These are phyloP conservation scores for Melospiza melodia DNA, from an alignment of 2,113 vertebrate species.

Conservation along the genomic window DNA sequence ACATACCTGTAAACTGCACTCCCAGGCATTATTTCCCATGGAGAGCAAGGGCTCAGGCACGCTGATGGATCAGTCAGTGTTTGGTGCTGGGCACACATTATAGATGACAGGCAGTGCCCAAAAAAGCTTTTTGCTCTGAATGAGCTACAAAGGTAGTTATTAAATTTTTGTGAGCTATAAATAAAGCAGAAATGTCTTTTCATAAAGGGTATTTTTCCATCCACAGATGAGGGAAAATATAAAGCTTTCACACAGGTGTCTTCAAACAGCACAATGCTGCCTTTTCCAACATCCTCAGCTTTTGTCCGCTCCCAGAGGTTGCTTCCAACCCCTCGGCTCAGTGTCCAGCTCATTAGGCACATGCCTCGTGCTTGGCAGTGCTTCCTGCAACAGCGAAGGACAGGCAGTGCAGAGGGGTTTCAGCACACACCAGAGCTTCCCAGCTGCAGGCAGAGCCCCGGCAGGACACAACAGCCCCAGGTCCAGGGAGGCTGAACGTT, in stretches of 20 bases:
- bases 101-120: neutral
- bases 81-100: neutral
- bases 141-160: neutral
- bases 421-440: neutral
- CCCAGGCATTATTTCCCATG: neutral
- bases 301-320: neutral
- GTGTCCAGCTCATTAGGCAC: neutral
- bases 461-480: neutral
- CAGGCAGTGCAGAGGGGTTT: neutral
- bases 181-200: neutral
- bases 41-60: neutral
- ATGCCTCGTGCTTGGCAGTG: neutral
- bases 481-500: neutral
- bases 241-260: neutral
- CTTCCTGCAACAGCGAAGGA: neutral
- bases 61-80: neutral
- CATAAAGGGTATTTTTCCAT: neutral
- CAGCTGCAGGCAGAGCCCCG: fast-evolving
- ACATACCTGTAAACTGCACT: neutral
- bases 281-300: neutral
- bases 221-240: neutral
- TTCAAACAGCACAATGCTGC: neutral
- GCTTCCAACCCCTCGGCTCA: fast-evolving
- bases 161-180: neutral
- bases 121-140: neutral